These are phyloP conservation scores for Meteorus sp. DNA, from an alignment of 1,140 invertebrate genomes.

Conservation along the genomic window DNA sequence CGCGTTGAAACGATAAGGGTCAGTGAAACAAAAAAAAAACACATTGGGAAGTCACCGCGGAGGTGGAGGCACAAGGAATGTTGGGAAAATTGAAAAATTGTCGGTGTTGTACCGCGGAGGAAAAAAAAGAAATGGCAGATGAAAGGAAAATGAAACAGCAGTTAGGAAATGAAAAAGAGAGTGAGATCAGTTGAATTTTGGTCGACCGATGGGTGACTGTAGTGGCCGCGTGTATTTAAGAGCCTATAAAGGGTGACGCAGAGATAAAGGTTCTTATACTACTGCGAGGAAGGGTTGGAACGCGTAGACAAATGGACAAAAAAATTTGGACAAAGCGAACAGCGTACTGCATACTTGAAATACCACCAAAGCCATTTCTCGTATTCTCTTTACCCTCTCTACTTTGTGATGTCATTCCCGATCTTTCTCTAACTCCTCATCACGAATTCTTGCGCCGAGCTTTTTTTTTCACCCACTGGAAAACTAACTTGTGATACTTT, in stretches of 20 bases:
- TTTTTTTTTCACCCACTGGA: neutral
- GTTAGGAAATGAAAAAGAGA: constrained; percentile 16
- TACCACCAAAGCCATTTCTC: constrained; percentile 31
- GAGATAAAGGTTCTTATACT: constrained; percentile 5
- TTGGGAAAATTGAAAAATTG: constrained; percentile 17
- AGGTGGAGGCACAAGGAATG: constrained; percentile 20
- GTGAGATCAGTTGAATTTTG: constrained; percentile 29
- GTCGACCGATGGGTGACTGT: constrained; percentile 4
- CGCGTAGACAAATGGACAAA: constrained; percentile 45
- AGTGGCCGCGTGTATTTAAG: constrained; percentile 18
- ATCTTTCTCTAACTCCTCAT: constrained; percentile 1
- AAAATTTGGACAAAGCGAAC: constrained; percentile 51
- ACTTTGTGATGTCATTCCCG: neutral
- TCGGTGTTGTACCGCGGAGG: neutral
- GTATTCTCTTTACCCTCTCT: constrained; percentile 14
- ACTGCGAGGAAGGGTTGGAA: constrained; percentile 24
- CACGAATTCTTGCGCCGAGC: neutral
- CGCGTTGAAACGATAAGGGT: constrained; percentile 27
- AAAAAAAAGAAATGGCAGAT: constrained; percentile 3
- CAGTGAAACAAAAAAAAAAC: constrained; percentile 38
- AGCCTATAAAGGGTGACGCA: constrained; percentile 13
- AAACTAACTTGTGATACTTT: no score
- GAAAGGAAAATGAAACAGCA: constrained; percentile 9
- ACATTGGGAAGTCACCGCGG: constrained; percentile 21
- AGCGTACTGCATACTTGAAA: constrained; percentile 41